These are phyloP conservation scores for Drosophila niveifrons DNA, from an alignment of 2,888 invertebrate genomes.

Conservation along the genomic window DNA sequence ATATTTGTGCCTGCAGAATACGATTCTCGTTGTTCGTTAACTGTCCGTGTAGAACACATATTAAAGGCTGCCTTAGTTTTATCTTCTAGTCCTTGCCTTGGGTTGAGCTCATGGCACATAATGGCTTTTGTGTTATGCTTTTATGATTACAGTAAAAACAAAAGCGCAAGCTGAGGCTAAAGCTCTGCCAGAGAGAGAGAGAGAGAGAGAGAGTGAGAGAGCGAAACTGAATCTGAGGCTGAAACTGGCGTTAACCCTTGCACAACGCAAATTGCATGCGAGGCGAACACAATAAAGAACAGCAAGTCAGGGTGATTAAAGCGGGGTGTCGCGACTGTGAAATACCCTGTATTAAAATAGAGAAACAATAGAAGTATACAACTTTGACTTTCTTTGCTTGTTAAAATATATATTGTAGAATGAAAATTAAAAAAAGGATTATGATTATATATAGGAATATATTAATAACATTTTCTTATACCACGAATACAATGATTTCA, in stretches of 20 bases:
- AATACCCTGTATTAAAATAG: neutral
- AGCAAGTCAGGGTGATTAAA: neutral
- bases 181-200: constrained; percentile 12
- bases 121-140: constrained; percentile 77
- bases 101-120: constrained; percentile 52
- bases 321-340: neutral
- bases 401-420: too few species aligned
- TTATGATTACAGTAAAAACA: constrained; percentile 72
- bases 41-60: constrained; percentile 32
- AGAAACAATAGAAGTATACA: too few species aligned
- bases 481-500: neutral
- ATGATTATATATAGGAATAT: too few species aligned
- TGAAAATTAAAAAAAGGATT: too few species aligned
- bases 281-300: constrained; percentile 21
- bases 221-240: neutral
- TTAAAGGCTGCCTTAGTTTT: constrained; percentile 42
- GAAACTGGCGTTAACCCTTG: constrained; percentile 63
- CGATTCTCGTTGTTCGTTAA: neutral
- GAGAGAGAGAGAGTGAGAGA: too few species aligned
- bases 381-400: too few species aligned
- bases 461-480: neutral
- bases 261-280: constrained; percentile 51
- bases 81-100: constrained; percentile 42
- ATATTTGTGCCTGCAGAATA: neutral
- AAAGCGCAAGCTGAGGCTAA: constrained; percentile 31